Evolutionary conservation across 2,797 vertebrate species (phyloP).

Genomic region (Gymnoscopelus braueri): DNA sequence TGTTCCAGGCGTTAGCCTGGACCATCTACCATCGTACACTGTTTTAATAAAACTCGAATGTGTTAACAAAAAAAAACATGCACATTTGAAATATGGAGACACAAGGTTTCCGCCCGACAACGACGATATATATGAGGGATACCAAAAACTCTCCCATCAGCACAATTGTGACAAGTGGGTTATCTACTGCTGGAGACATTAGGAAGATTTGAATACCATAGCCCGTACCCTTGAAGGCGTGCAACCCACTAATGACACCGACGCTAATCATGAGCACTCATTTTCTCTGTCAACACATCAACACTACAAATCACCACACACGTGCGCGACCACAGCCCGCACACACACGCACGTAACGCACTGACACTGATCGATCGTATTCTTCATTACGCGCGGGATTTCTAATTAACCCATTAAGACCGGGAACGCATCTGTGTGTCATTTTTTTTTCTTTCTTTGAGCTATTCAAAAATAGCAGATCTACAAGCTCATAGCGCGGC

Average conservation of each 20-base stretch:
- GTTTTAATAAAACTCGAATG: too few species aligned
- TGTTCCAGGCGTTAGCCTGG: too few species aligned
- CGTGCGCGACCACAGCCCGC: constrained; percentile 65
- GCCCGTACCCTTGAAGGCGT: constrained; percentile 63
- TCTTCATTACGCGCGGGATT: constrained; percentile 80
- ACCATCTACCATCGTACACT: too few species aligned
- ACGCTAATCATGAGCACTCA: constrained; percentile 59
- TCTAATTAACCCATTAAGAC: too few species aligned
- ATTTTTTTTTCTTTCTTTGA: too few species aligned
- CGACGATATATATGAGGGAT: constrained; percentile 71
- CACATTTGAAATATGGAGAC: too few species aligned
- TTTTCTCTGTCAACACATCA: neutral
- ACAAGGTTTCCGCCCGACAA: too few species aligned
- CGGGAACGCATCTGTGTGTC: too few species aligned
- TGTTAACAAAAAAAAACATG: too few species aligned
- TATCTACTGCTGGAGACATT: constrained; percentile 58
- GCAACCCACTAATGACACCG: constrained; percentile 66
- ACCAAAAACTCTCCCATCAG: constrained; percentile 55
- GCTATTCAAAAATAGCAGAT: too few species aligned
- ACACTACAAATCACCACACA: constrained; percentile 27
- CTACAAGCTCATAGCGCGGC: too few species aligned
- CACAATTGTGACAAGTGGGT: constrained; percentile 54
- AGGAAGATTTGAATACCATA: constrained; percentile 31
- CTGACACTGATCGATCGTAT: constrained; percentile 80
- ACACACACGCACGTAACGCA: constrained; percentile 21